Conservation (phyloP, 2,797 vertebrate species). For the Heliangelus exortis region DNA sequence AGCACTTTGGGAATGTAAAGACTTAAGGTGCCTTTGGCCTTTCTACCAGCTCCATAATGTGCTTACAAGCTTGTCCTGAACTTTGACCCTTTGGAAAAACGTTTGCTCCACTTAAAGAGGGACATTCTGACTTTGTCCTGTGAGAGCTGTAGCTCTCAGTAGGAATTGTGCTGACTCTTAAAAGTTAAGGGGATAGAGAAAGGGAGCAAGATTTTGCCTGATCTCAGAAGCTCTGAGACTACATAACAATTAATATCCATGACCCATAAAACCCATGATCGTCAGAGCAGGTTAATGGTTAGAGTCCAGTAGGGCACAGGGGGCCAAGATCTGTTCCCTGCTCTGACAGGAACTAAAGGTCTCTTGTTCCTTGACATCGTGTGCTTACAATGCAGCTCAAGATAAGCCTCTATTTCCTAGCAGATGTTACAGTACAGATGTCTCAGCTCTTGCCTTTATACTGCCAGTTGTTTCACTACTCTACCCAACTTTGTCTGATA, state of each 20-base stretch:
- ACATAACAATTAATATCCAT: neutral
- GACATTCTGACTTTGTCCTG: slow-evolving; percentile 43
- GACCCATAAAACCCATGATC: neutral
- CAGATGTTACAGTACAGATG: neutral
- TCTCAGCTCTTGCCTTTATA: neutral
- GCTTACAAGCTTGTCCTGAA: slow-evolving; percentile 50
- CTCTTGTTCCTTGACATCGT: neutral
- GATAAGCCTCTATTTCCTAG: neutral
- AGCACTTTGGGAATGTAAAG: slow-evolving; percentile 69
- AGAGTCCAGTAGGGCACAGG: neutral
- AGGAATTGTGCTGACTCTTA: neutral
- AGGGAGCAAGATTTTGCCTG: neutral
- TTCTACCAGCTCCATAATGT: slow-evolving; percentile 65
- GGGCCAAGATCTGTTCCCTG: neutral
- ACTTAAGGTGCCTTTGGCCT: slow-evolving; percentile 60
- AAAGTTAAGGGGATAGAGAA: neutral
- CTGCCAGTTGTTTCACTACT: neutral
- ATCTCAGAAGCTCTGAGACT: neutral
- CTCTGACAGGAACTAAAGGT: neutral
- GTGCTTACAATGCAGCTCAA: neutral
- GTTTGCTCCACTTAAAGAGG: slow-evolving; percentile 52
- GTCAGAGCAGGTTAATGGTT: neutral
- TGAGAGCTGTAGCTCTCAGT: neutral
- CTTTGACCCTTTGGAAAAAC: slow-evolving; percentile 67
- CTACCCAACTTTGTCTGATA: neutral